Percentiles rank a stretch among this genome's conserved stretches.
Conservation (phyloP, 2,113 vertebrate genomes). For the Solea senegalensis region DNA sequence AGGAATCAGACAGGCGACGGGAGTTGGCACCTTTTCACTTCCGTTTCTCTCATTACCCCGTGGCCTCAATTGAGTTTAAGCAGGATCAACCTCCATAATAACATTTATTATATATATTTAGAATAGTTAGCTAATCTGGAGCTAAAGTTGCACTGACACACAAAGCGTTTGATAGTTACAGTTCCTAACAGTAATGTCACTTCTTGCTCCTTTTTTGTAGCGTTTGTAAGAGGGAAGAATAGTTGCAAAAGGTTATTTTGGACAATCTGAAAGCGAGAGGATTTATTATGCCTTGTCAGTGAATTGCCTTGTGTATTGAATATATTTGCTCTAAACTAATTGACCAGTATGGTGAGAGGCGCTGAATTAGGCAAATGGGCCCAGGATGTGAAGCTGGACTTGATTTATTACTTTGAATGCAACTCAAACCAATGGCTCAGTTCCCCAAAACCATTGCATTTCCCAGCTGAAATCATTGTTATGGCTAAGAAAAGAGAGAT, state of each 20-base stretch:
- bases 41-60: slow-evolving; percentile 37
- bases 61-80: slow-evolving; percentile 44
- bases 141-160: neutral
- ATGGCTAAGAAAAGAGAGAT: slow-evolving; percentile 85
- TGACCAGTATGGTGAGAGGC: slow-evolving; percentile 82
- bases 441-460: slow-evolving; percentile 81
- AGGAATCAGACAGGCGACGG: slow-evolving; percentile 40
- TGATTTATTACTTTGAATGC: slow-evolving; percentile 88
- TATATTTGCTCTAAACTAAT: slow-evolving; percentile 86
- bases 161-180: slow-evolving; percentile 20
- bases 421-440: slow-evolving; percentile 82
- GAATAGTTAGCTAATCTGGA: slow-evolving; percentile 2
- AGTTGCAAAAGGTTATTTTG: slow-evolving; percentile 70
- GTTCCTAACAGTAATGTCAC: slow-evolving; percentile 13
- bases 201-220: slow-evolving; percentile 40
- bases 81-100: slow-evolving; percentile 54
- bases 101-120: slow-evolving; percentile 4
- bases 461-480: slow-evolving; percentile 86
- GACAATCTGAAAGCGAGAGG: slow-evolving; percentile 70
- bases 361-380: slow-evolving; percentile 84
- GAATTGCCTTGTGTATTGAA: slow-evolving; percentile 81
- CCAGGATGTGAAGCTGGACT: slow-evolving; percentile 84
- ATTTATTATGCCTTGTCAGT: slow-evolving; percentile 82
- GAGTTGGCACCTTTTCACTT: slow-evolving; percentile 59
- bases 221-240: slow-evolving; percentile 49